Evolutionary conservation across 1,140 invertebrate genomes (phyloP).

Genomic region (Episyrphus balteatus): DNA sequence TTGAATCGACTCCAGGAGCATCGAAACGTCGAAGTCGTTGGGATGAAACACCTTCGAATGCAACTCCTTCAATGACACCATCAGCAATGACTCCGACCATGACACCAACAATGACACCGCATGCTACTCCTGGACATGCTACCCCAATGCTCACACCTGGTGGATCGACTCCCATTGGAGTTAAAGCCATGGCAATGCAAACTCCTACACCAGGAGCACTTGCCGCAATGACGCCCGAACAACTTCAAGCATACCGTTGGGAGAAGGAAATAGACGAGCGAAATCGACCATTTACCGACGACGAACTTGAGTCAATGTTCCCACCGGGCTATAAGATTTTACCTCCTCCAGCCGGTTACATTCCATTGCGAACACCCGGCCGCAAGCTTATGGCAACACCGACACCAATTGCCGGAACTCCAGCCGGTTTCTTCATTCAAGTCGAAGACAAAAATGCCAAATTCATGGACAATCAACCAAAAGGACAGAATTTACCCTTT

Average conservation of each 20-base stretch:
- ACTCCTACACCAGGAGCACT: constrained; percentile 93
- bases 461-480: constrained; percentile 94
- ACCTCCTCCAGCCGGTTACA: constrained; percentile 88
- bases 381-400: constrained; percentile 95
- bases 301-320: constrained; percentile 95
- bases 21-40: constrained; percentile 88
- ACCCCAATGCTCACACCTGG: constrained; percentile 53
- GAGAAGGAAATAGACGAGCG: constrained; percentile 97
- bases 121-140: constrained; percentile 46
- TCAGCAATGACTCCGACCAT: constrained; percentile 59
- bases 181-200: constrained; percentile 94
- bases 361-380: constrained; percentile 94
- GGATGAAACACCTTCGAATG: constrained; percentile 91
- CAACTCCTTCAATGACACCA: constrained; percentile 54
- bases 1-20: constrained; percentile 84
- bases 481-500: constrained; percentile 85
- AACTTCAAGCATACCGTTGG: constrained; percentile 96
- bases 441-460: constrained; percentile 69
- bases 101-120: constrained; percentile 56
- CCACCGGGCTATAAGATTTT: constrained; percentile 97
- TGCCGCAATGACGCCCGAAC: constrained; percentile 97
- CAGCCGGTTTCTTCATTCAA: constrained; percentile 94
- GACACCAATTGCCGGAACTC: constrained; percentile 87
- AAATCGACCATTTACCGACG: constrained; percentile 90
- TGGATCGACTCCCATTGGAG: constrained; percentile 78